Percentiles rank a stretch among this genome's conserved stretches.
Evolutionary conservation across 2,113 vertebrate species (phyloP).

Genomic region (Sinocyclocheilus anophthalmus): DNA sequence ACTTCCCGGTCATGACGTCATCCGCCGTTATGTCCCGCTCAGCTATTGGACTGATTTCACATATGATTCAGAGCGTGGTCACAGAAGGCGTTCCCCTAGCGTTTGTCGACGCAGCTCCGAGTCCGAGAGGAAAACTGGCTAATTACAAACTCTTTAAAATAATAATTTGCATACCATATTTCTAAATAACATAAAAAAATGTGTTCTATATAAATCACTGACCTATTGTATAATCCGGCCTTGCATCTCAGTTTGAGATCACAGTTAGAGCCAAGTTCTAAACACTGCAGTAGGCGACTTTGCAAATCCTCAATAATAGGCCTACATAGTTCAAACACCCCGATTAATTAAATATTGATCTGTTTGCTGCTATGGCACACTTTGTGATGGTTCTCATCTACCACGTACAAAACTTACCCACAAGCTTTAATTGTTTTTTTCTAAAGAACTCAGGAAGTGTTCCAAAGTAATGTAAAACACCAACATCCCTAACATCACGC

Average conservation of each 20-base stretch:
- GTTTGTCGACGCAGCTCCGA: no score
- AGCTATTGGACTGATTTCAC: no score
- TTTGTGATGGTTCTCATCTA: constrained; percentile 22
- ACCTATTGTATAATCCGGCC: constrained; percentile 26
- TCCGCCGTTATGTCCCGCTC: no score
- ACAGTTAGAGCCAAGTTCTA: constrained; percentile 17
- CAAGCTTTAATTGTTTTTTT: constrained; percentile 43
- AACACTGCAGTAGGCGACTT: constrained; percentile 16
- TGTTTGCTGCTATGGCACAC: constrained; percentile 28
- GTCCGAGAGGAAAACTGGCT: no score
- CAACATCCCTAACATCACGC: neutral
- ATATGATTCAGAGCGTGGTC: no score
- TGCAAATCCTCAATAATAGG: constrained; percentile 40
- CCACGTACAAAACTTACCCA: constrained; percentile 25
- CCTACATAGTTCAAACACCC: constrained; percentile 42
- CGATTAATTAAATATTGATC: constrained; percentile 59
- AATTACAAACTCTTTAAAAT: neutral
- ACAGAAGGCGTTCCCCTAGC: no score
- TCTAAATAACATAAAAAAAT: neutral
- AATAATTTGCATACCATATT: neutral
- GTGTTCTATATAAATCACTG: neutral
- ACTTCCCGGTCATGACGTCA: no score
- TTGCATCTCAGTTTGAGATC: constrained; percentile 30
- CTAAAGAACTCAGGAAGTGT: constrained; percentile 25
- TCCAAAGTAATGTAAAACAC: neutral